Evolutionary conservation across 2,113 vertebrate genomes (phyloP).

Genomic region (Dromas ardeola): DNA sequence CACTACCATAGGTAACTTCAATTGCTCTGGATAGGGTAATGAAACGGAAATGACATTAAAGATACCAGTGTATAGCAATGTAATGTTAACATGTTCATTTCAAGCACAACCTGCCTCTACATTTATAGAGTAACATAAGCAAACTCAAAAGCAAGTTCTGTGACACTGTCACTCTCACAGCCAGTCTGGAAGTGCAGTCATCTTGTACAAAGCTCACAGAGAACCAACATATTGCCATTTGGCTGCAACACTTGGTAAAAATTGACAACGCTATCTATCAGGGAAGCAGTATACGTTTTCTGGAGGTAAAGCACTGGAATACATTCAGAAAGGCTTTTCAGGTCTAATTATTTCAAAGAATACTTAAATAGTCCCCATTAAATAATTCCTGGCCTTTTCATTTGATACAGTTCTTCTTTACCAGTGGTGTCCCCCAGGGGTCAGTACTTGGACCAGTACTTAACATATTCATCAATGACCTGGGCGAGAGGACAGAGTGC

Average conservation of each 20-base stretch:
- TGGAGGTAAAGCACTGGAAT: background rate
- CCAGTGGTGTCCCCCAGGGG: too few relatives aligned
- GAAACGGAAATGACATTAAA: constrained; percentile 46
- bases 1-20: background rate
- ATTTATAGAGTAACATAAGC: background rate
- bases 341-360: background rate
- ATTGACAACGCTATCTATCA: constrained; percentile 48
- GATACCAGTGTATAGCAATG: background rate
- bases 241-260: background rate
- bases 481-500: too few relatives aligned
- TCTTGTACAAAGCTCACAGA: background rate
- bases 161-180: constrained; percentile 39
- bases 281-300: background rate
- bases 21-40: constrained; percentile 32
- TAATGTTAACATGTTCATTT: background rate
- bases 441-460: too few relatives aligned
- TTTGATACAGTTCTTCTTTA: background rate
- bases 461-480: too few relatives aligned
- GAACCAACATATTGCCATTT: constrained; percentile 43
- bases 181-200: background rate
- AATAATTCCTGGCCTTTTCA: background rate
- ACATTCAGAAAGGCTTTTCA: background rate
- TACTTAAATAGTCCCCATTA: background rate
- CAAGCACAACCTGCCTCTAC: background rate
- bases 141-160: constrained; percentile 25